phyloP scores from a whole-genome alignment of 2,113 vertebrate species.

The Isurus oxyrinchus region DNA sequence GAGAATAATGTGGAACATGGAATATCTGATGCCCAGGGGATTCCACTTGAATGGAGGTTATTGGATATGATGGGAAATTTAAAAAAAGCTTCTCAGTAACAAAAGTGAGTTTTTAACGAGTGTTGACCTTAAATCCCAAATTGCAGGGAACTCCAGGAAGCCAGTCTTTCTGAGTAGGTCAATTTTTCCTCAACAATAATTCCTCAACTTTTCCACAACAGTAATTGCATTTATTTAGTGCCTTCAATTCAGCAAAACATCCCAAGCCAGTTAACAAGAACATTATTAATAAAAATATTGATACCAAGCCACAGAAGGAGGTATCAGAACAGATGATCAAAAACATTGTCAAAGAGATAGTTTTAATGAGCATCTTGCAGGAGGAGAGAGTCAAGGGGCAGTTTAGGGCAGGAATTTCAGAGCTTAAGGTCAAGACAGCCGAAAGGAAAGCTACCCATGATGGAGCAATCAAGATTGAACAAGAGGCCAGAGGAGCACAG shows the following conservation, averaged over 20 bases:
- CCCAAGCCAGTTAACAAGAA: too few relatives aligned
- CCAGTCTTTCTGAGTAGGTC: background rate
- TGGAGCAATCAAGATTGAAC: too few relatives aligned
- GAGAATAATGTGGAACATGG: background rate
- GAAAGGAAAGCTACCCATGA: too few relatives aligned
- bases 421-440: too few relatives aligned
- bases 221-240: background rate
- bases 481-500: too few relatives aligned
- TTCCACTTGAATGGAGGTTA: background rate
- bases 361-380: background rate
- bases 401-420: too few relatives aligned
- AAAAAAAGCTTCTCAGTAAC: background rate
- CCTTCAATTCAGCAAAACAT: too few relatives aligned
- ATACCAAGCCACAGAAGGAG: too few relatives aligned
- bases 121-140: background rate
- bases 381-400: background rate
- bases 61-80: background rate
- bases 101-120: background rate
- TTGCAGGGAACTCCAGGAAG: background rate
- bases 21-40: background rate
- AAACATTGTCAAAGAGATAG: too few relatives aligned
- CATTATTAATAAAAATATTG: too few relatives aligned
- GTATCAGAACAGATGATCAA: too few relatives aligned
- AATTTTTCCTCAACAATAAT: background rate
- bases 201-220: too few relatives aligned